Base-by-base conservation (phyloP, 2,888 invertebrate species). In the Pristionchus exspectatus region DNA sequence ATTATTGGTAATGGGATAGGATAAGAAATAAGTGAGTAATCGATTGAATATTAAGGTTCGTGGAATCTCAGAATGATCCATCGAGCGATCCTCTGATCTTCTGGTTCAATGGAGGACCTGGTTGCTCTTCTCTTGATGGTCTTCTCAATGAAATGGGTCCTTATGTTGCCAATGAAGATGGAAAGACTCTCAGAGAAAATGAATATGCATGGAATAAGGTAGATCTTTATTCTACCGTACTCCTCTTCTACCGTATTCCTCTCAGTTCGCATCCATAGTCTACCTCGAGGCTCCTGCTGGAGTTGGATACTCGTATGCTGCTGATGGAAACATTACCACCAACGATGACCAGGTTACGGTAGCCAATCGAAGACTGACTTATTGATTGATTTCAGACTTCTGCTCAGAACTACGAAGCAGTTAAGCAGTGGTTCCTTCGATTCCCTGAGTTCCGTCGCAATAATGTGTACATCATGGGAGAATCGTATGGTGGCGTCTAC, bases 211-310 rank as follows among this genome's bases (percentile, higher is more conserved):
- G 95, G 95, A 95, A 95, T 90, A 95, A 94, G 91, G 92, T 94
- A 74, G 56, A 27, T 50, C 56, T 56, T 16, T 2, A 18, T 5
- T 27, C 56, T 27, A 30, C 27, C 24, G 44, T 38, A 30, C 50
- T 87, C 66, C 5, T 27, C 14, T 59, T 30, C 9, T 18, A n/a
- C n/a, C 21, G 9, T 24, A 16, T 50, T n/a, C 27, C 38, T 27
- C 90, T 72, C 69, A 96, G 95, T 90, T 95, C 30, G 96, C 96
- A 18, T 96, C 96, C 91, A 95, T 96, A 90, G 92, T 96, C 89
- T 96, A 95, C 92, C 92, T 96, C 90, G 96, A 96, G 92, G 95
- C 96, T 1, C 96, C 96, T 24, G 96, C 96, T 54, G 96, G 96
- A 81, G 96, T 96, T 81, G 96, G 96, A 10, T 96, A 95, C 92